These are phyloP conservation scores for Strigamia maritima DNA, from an alignment of 2,888 invertebrate genomes.

Conservation along the genomic window DNA sequence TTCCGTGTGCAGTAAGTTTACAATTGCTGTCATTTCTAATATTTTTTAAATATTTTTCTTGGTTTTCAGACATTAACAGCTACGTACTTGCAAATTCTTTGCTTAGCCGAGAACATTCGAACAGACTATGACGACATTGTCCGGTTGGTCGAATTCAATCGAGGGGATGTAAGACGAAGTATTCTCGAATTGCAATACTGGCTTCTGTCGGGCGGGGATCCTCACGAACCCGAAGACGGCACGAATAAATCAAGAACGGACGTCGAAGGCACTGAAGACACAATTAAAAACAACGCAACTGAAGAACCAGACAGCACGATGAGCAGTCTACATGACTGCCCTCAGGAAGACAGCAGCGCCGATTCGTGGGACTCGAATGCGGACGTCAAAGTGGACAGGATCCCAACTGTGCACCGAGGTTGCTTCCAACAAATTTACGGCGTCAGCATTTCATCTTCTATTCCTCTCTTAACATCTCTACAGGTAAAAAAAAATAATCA, in stretches of 20 bases:
- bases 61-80: conserved; percentile 51
- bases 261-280: background rate
- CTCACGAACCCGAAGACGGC: background rate
- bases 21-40: too few relatives aligned
- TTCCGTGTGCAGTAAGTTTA: conserved; percentile 12
- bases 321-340: background rate
- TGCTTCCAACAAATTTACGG: background rate
- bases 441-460: conserved; percentile 16
- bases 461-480: background rate
- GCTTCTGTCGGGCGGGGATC: conserved; percentile 51
- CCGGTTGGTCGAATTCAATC: conserved; percentile 55
- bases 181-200: conserved; percentile 71
- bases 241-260: background rate
- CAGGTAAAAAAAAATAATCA: background rate
- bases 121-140: conserved; percentile 59
- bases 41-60: too few relatives aligned
- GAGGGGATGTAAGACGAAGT: conserved; percentile 69
- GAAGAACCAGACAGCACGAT: background rate
- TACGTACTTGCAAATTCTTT: conserved; percentile 66
- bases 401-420: background rate
- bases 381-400: background rate
- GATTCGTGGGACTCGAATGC: background rate
- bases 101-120: conserved; percentile 62
- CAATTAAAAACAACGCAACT: background rate
- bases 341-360: background rate